Percentiles rank a stretch among this genome's conserved stretches.
phyloP scores from a whole-genome alignment of 2,797 vertebrate species.

The Urosaurus nigricauda region DNA sequence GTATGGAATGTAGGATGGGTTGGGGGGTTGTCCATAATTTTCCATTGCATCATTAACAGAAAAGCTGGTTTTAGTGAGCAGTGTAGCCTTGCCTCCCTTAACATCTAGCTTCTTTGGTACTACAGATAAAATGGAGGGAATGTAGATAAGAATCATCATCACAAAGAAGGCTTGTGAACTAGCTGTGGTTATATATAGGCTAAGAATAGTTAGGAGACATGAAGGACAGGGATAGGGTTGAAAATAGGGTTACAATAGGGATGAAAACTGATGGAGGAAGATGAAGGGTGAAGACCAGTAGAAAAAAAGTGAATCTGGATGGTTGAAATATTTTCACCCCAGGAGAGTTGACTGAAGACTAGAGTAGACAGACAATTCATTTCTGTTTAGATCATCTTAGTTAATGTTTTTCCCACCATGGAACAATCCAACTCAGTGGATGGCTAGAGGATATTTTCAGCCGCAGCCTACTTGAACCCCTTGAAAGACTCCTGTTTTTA shows the following conservation, averaged over 20 bases:
- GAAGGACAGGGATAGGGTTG: neutral
- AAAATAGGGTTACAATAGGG: neutral
- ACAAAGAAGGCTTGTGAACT: conserved; percentile 9
- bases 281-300: neutral
- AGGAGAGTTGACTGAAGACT: neutral
- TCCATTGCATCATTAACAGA: conserved; percentile 23
- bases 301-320: neutral
- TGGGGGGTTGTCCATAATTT: too few relatives aligned
- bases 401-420: neutral
- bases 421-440: neutral
- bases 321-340: neutral
- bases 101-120: neutral
- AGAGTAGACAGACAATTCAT: neutral
- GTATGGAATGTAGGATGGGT: neutral
- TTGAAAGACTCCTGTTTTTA: neutral
- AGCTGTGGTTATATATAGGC: conserved; percentile 28
- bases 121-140: conserved; percentile 38
- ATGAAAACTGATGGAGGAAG: neutral
- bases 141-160: conserved; percentile 2
- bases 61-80: conserved; percentile 10
- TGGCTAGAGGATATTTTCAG: neutral
- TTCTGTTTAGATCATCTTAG: neutral
- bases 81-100: neutral
- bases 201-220: neutral
- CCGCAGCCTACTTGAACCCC: neutral